A percentile compares a stretch with the other conserved stretches of the same genome.
Evolutionary conservation across 1,140 invertebrate genomes (phyloP).

Genomic region (Leptinotarsa lineolata): DNA sequence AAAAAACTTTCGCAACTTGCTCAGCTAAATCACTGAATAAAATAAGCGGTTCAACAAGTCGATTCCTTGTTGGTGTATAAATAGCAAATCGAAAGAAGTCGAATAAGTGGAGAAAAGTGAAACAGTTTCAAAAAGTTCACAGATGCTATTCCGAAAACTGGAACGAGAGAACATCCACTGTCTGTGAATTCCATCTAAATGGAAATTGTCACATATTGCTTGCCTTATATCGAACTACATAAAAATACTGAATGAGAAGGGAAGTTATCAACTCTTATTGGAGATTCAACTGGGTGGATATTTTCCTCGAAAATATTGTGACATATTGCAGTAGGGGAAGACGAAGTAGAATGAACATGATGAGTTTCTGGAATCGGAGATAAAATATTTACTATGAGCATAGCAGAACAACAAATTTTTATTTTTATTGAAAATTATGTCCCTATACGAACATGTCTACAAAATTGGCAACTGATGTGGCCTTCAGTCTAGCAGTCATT

Average conservation of each 20-base stretch:
- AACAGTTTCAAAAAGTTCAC: neutral
- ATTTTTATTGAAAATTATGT: too few species aligned
- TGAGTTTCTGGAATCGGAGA: too few species aligned
- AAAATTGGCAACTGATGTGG: too few species aligned
- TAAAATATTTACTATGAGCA: too few species aligned
- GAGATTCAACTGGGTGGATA: neutral
- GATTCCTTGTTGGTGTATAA: neutral
- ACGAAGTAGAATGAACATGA: too few species aligned
- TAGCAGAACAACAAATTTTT: too few species aligned
- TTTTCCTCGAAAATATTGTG: neutral
- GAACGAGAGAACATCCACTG: neutral
- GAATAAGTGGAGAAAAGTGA: neutral
- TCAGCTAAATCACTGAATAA: too few species aligned
- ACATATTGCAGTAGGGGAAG: too few species aligned
- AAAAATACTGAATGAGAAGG: neutral
- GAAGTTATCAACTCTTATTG: neutral
- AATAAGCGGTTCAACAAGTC: too few species aligned
- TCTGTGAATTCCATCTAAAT: slow-evolving; percentile 4
- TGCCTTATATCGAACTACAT: slow-evolving; percentile 1
- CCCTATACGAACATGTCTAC: too few species aligned
- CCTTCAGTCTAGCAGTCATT: too few species aligned
- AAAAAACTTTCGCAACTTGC: too few species aligned
- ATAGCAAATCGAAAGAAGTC: neutral
- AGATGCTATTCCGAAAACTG: neutral
- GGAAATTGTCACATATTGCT: slow-evolving; percentile 5